A percentile compares a stretch with the other conserved stretches of the same genome.
Conservation (phyloP, 1,140 invertebrate species). For the Thaumatotibia leucotreta region DNA sequence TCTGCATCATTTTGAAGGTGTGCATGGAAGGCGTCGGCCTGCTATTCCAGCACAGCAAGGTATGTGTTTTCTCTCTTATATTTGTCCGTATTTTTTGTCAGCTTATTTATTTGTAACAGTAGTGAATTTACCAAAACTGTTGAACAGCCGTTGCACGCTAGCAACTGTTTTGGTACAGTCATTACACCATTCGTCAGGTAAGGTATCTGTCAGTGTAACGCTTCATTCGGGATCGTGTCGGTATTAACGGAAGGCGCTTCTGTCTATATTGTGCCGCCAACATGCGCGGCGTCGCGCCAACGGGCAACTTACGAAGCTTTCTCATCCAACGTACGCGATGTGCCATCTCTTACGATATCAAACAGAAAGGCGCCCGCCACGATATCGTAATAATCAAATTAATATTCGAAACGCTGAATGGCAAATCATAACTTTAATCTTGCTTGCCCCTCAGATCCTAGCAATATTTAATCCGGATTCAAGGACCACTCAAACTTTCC, state of each 20-base stretch:
- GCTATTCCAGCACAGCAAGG: slow-evolving; percentile 99
- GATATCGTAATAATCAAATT: background rate
- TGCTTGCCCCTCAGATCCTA: slow-evolving; percentile 19
- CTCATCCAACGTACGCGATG: background rate
- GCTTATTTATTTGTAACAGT: slow-evolving; percentile 47
- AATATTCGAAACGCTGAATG: background rate
- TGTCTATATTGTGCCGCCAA: background rate
- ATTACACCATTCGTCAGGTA: slow-evolving; percentile 48
- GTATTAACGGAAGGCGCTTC: slow-evolving; percentile 23
- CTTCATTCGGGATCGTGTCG: slow-evolving; percentile 54
- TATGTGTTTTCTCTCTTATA: slow-evolving; percentile 72
- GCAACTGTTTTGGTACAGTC: slow-evolving; percentile 47
- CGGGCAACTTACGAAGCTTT: background rate
- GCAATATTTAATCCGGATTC: slow-evolving; percentile 52
- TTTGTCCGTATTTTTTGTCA: slow-evolving; percentile 43
- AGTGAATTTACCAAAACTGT: slow-evolving; percentile 50
- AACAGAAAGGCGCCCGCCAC: background rate
- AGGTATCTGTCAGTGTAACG: slow-evolving; percentile 61
- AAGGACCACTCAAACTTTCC: slow-evolving; percentile 88
- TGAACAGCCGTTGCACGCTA: background rate
- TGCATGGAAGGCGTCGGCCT: slow-evolving; percentile 99
- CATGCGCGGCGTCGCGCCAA: background rate
- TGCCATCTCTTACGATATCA: background rate
- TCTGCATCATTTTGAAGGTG: slow-evolving; percentile 78
- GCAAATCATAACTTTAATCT: slow-evolving; percentile 3